These are phyloP conservation scores for Odontocerum albicorne DNA, from an alignment of 2,888 invertebrate species.

Conservation along the genomic window DNA sequence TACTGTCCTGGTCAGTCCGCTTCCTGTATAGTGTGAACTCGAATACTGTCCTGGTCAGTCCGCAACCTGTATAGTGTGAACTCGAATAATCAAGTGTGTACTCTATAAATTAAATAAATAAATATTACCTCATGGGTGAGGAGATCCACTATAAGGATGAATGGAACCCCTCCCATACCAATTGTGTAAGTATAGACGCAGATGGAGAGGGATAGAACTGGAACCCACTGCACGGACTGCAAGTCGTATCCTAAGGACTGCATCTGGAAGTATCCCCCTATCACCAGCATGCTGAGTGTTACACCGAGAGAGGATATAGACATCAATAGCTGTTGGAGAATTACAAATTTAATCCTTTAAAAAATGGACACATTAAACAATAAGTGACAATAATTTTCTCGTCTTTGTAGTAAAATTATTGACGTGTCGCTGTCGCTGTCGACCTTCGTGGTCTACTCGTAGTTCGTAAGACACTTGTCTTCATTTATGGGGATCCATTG, in stretches of 20 bases:
- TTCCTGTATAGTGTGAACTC: too few species aligned
- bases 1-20: too few species aligned
- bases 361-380: neutral
- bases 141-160: constrained; percentile 23
- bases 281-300: constrained; percentile 9
- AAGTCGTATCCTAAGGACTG: constrained; percentile 4
- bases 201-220: constrained; percentile 20
- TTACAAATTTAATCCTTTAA: neutral
- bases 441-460: too few species aligned
- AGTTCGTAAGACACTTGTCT: too few species aligned
- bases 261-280: constrained; percentile 18
- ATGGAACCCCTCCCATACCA: constrained; percentile 23
- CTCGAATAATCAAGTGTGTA: too few species aligned
- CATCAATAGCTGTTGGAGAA: constrained; percentile 13
- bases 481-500: too few species aligned
- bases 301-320: constrained; percentile 17
- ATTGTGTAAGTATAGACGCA: constrained; percentile 27
- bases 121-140: constrained; percentile 24
- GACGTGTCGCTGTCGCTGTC: too few species aligned
- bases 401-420: neutral
- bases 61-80: too few species aligned
- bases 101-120: too few species aligned
- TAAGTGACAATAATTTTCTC: neutral
- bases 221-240: constrained; percentile 17
- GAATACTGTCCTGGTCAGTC: too few species aligned